A percentile compares a stretch with the other conserved stretches of the same genome.
Evolutionary conservation across 2,888 invertebrate genomes (phyloP).

Genomic region (Lasioglossum vierecki): DNA sequence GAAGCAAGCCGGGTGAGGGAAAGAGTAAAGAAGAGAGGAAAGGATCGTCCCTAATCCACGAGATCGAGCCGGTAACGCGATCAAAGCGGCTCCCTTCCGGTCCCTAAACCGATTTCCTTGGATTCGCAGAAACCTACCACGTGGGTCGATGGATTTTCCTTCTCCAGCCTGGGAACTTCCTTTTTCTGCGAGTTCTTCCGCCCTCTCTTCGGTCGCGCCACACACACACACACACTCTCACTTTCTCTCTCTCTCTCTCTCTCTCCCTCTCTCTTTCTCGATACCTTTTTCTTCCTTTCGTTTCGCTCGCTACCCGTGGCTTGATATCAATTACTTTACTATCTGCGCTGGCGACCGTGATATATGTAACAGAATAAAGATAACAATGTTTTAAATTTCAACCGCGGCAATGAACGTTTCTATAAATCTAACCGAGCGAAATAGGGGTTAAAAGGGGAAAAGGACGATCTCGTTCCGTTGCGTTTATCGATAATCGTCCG

Average conservation of each 20-base stretch:
- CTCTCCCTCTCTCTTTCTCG: constrained; percentile 31
- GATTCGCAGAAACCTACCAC: constrained; percentile 68
- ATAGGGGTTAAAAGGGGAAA: constrained; percentile 5
- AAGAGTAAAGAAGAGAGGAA: constrained; percentile 36
- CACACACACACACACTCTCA: not conserved
- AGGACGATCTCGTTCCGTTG: constrained; percentile 31
- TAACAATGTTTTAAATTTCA: constrained; percentile 52
- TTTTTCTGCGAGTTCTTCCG: constrained; percentile 25
- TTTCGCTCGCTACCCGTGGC: constrained; percentile 6
- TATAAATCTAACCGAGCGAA: constrained; percentile 42
- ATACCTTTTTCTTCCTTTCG: not conserved
- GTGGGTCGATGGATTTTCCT: constrained; percentile 61
- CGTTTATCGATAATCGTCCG: constrained; percentile 53
- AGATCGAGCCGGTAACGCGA: constrained; percentile 77
- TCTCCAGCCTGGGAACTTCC: constrained; percentile 26
- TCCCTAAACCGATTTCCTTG: constrained; percentile 76
- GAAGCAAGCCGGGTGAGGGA: constrained; percentile 14
- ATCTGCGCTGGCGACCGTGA: constrained; percentile 43
- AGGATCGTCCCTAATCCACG: constrained; percentile 71
- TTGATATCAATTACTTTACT: constrained; percentile 59
- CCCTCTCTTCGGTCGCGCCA: not conserved
- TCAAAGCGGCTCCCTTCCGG: constrained; percentile 74
- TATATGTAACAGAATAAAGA: constrained; percentile 60
- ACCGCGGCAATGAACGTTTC: constrained; percentile 34
- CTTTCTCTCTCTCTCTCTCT: constrained; percentile 30